Evolutionary conservation across 2,113 vertebrate genomes (phyloP).

Genomic region (Oreochromis spilurus): DNA sequence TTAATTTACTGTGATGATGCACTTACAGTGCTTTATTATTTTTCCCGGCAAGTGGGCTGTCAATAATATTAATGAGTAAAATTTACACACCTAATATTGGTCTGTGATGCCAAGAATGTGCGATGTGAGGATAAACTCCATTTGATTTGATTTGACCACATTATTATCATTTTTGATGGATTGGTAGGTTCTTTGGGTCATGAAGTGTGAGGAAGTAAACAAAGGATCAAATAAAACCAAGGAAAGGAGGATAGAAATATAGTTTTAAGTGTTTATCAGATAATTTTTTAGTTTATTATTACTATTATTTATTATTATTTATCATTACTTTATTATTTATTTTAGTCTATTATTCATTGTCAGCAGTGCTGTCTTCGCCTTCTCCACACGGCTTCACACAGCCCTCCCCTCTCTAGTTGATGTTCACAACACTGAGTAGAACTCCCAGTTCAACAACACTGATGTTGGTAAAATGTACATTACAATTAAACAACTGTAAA

Average conservation of each 20-base stretch:
- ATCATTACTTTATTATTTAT: neutral
- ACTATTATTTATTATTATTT: too few species aligned
- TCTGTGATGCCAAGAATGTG: neutral
- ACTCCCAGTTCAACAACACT: neutral
- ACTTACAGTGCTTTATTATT: neutral
- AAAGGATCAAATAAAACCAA: fast-evolving
- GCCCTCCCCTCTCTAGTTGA: neutral
- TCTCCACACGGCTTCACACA: neutral
- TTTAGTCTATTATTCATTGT: neutral
- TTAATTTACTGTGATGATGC: neutral
- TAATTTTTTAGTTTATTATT: neutral
- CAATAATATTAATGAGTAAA: neutral
- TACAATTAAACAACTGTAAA: neutral
- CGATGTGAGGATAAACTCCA: neutral
- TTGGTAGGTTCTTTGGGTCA: neutral
- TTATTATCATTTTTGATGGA: neutral
- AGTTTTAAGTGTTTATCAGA: neutral
- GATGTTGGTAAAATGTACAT: neutral
- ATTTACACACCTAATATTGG: neutral
- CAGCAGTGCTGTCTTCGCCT: neutral
- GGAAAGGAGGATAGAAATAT: neutral
- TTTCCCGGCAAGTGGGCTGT: neutral
- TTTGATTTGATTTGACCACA: neutral
- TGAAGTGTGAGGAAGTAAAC: neutral
- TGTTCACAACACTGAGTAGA: neutral